These are phyloP conservation scores for Drosophila orosa DNA, from an alignment of 1,140 invertebrate species.

Conservation along the genomic window DNA sequence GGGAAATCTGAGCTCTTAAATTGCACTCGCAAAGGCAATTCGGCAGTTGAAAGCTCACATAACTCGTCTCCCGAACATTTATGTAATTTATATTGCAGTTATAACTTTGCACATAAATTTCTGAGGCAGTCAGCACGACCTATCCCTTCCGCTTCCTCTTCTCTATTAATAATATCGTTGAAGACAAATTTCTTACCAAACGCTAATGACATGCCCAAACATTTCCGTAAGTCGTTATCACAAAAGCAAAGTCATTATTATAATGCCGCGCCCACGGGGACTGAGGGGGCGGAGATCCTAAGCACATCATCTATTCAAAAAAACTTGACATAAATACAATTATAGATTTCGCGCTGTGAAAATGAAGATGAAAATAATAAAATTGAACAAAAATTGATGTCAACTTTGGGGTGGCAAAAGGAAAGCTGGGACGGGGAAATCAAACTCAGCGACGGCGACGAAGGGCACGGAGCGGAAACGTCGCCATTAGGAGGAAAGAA, in stretches of 20 bases:
- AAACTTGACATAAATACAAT: constrained; percentile 84
- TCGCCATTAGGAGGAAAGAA: constrained; percentile 77
- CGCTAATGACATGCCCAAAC: constrained; percentile 82
- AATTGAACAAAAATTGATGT: constrained; percentile 82
- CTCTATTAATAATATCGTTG: constrained; percentile 70
- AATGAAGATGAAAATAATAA: constrained; percentile 83
- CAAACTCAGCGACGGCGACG: constrained; percentile 45
- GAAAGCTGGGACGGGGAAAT: constrained; percentile 16
- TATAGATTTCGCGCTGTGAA: constrained; percentile 80
- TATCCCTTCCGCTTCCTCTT: constrained; percentile 23
- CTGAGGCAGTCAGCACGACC: constrained; percentile 41
- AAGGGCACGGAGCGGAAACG: constrained; percentile 68
- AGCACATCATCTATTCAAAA: constrained; percentile 78
- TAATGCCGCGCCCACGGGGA: constrained; percentile 52
- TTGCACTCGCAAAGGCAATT: constrained; percentile 4
- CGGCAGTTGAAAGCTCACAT: constrained; percentile 46
- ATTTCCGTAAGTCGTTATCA: constrained; percentile 84
- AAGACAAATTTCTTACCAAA: constrained; percentile 69
- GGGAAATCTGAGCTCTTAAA: constrained; percentile 11
- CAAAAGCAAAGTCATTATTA: constrained; percentile 83
- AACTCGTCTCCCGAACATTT: constrained; percentile 30
- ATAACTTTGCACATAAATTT: constrained; percentile 74
- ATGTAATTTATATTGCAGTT: constrained; percentile 78
- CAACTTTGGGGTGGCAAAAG: constrained; percentile 55
- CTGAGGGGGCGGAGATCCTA: constrained; percentile 9